Conservation (phyloP, 2,888 invertebrate genomes). For the Anaspis maculata region DNA sequence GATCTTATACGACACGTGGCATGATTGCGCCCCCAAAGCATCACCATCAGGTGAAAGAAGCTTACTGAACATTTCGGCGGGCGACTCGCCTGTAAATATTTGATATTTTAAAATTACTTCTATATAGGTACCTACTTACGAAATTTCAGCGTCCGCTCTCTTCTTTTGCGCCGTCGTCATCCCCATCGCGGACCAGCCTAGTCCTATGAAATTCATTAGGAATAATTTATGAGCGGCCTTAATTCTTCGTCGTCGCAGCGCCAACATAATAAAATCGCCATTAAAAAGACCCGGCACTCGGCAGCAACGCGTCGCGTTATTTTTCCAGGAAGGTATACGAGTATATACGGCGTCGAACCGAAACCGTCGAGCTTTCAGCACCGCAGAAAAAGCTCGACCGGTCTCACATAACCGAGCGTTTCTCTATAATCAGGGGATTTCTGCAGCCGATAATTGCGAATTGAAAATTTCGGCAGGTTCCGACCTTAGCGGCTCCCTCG, state of each 20-base stretch:
- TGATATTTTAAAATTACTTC: constrained; percentile 7
- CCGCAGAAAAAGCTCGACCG: too few relatives aligned
- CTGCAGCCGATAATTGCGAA: constrained; percentile 32
- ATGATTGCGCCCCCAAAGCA: too few relatives aligned
- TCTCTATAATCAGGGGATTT: constrained; percentile 21
- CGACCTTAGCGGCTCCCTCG: constrained; percentile 26
- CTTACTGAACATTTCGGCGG: constrained; percentile 6
- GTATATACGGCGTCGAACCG: too few relatives aligned
- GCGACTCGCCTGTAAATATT: constrained; percentile 3
- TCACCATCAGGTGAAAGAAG: constrained; percentile 2
- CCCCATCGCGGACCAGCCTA: too few relatives aligned
- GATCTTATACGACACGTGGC: too few relatives aligned
- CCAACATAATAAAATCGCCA: constrained; percentile 13
- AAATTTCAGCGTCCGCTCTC: too few relatives aligned
- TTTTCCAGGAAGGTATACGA: too few relatives aligned
- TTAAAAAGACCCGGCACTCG: constrained; percentile 13
- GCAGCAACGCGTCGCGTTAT: too few relatives aligned
- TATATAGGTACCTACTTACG: too few relatives aligned
- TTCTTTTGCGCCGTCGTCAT: constrained; percentile 3
- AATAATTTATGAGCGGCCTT: constrained; percentile 12
- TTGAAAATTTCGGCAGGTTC: constrained; percentile 36
- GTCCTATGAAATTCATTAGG: constrained; percentile 10
- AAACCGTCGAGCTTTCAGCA: too few relatives aligned
- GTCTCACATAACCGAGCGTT: too few relatives aligned
- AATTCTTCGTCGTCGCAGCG: constrained; percentile 5